Conservation (phyloP, 2,888 invertebrate species). For the Eucera pruinosa region DNA sequence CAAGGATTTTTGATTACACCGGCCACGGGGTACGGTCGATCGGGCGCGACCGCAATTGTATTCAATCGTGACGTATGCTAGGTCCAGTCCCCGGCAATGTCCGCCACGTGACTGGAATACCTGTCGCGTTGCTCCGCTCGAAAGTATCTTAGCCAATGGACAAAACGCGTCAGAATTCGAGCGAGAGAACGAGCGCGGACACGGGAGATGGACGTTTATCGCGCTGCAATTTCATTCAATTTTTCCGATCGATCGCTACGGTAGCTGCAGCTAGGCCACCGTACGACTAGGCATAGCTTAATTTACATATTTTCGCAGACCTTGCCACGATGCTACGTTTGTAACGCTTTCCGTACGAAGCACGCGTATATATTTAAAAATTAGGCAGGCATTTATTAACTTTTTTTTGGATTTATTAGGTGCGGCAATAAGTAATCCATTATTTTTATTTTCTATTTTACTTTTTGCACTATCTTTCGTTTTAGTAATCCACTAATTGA, state of each 20-base stretch:
- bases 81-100: background rate
- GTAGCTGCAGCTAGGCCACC: background rate
- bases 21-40: constrained; percentile 34
- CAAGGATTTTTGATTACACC: constrained; percentile 55
- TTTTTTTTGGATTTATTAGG: too few species aligned
- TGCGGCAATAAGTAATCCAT: too few species aligned
- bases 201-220: background rate
- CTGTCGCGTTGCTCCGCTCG: constrained; percentile 4
- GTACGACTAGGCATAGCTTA: constrained; percentile 38
- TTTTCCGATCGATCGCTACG: constrained; percentile 33
- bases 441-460: too few species aligned
- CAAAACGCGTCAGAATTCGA: background rate
- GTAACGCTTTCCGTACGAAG: too few species aligned
- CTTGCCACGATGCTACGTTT: too few species aligned
- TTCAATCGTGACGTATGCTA: background rate
- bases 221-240: constrained; percentile 47
- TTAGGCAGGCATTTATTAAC: too few species aligned
- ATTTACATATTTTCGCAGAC: too few species aligned
- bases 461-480: too few species aligned
- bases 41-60: background rate
- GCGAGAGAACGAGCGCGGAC: background rate
- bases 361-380: too few species aligned
- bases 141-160: constrained; percentile 16
- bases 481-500: too few species aligned
- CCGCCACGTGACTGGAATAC: constrained; percentile 42